These are phyloP conservation scores for Drosophila eugracilis DNA, from an alignment of 1,140 invertebrate genomes.

Conservation along the genomic window DNA sequence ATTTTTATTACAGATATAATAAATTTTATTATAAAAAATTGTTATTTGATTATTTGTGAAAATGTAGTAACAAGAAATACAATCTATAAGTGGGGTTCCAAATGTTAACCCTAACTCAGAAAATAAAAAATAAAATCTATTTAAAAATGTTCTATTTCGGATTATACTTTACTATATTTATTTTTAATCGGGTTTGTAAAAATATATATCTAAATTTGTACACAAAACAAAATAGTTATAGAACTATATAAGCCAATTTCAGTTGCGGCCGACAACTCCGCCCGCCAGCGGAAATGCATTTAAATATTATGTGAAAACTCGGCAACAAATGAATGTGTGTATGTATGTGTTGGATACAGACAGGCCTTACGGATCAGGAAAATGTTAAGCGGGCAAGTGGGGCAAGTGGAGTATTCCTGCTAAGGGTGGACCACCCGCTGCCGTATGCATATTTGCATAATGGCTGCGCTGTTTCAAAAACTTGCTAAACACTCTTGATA, in stretches of 20 bases:
- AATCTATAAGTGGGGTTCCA: no score
- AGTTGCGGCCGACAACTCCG: slow-evolving; percentile 43
- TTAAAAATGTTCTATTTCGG: no score
- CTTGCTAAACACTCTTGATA: slow-evolving; percentile 84
- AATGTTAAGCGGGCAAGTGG: not conserved
- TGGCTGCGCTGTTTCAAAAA: slow-evolving; percentile 80
- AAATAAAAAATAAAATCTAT: no score
- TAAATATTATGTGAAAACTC: slow-evolving; percentile 71
- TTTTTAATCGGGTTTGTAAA: no score
- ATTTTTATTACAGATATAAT: no score
- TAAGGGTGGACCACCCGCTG: slow-evolving; percentile 45
- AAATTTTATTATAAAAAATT: no score
- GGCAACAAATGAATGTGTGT: slow-evolving; percentile 58
- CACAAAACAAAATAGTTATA: not conserved
- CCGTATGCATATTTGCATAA: slow-evolving; percentile 81
- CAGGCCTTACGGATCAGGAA: slow-evolving; percentile 8
- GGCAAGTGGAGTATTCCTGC: slow-evolving; percentile 1
- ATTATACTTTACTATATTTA: no score
- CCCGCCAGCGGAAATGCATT: slow-evolving; percentile 70
- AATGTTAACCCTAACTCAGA: no score
- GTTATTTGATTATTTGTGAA: no score
- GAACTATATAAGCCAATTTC: slow-evolving; percentile 60
- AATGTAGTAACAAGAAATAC: no score
- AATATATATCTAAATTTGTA: not conserved
- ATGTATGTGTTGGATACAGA: slow-evolving; percentile 9